Evolutionary conservation across 2,113 vertebrate genomes (phyloP), one percentile per base, ranked within the genome.

Genomic region (Phylloscopus trochiloides): DNA sequence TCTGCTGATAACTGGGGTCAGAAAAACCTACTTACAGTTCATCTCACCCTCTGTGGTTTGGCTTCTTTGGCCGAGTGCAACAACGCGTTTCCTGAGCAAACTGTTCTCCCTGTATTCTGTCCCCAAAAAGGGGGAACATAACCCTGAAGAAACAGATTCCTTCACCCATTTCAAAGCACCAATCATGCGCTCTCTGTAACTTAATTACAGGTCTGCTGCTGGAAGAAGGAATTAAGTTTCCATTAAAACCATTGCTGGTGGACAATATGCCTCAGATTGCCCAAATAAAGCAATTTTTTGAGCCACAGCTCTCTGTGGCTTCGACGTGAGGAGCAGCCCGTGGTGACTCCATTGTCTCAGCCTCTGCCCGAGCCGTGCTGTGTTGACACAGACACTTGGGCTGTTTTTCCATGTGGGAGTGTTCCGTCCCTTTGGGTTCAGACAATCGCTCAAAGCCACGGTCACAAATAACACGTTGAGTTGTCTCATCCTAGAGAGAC

Each of bases 141-240:
- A 86, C 88, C 96, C 96, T 57, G 83, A 89, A 95, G 94, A 88
- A 91, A 96, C 51, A 71, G 67, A 96, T 92, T 95, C 95, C 54
- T 94, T 88, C 70, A 51, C 74, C 52, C 74, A 10, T 92, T 93
- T 86, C 88, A 90, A 94, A 93, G 75, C 82, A 62, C 50, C 88
- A 83, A 28, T 80, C 95, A 86, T 3, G 0, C 2, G 3, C 38
- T 17, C 65, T 74, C 38, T 93, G 57, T 45, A 88, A 94, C 67
- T 92, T 95, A 94, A 96, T 95, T 96, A 92, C 75, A 92, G 58
- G 50, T 90, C 88, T 95, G 14, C 38, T 52, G 58, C 71, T 86
- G 59, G 71, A 93, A 87, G 90, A 95, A 87, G 43, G 78, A 75
- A 90, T 88, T 92, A 86, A 47, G 59, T 82, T 88, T 50, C 66